These are phyloP conservation scores for Capitulum mitella DNA, from an alignment of 2,888 invertebrate genomes.

Conservation along the genomic window DNA sequence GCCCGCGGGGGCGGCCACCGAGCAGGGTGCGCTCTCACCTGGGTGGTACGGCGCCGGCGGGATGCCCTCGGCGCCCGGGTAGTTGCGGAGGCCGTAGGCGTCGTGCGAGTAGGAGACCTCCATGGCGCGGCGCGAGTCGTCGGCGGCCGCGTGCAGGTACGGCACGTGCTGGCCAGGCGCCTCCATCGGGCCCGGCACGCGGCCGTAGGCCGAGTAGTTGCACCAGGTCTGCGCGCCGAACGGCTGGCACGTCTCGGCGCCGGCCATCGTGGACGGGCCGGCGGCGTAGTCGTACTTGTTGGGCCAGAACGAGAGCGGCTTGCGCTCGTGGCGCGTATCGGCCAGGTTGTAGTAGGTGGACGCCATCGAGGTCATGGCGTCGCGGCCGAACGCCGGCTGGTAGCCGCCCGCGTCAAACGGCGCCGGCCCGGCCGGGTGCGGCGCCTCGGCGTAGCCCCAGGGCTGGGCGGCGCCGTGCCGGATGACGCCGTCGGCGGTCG, in stretches of 20 bases:
- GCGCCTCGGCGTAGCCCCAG: constrained; percentile 56
- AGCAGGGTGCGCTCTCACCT: constrained; percentile 53
- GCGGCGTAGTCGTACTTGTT: constrained; percentile 42
- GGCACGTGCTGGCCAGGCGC: constrained; percentile 37
- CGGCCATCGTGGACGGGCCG: constrained; percentile 43
- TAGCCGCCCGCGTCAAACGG: constrained; percentile 52
- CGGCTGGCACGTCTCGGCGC: constrained; percentile 37
- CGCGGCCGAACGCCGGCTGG: constrained; percentile 46
- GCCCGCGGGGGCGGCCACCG: not conserved
- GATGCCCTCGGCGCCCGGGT: constrained; percentile 61
- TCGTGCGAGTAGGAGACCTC: constrained; percentile 60
- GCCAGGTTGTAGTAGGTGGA: constrained; percentile 70
- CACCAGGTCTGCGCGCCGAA: constrained; percentile 60
- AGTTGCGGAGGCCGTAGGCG: constrained; percentile 65
- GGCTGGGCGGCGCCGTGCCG: constrained; percentile 51
- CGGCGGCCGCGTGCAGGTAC: constrained; percentile 37
- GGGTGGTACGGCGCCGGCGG: constrained; percentile 69
- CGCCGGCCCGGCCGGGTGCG: constrained; percentile 47
- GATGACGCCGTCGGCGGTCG: constrained; percentile 63
- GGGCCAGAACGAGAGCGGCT: constrained; percentile 61
- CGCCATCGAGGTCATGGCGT: constrained; percentile 47
- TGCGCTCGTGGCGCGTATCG: constrained; percentile 51
- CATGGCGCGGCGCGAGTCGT: constrained; percentile 42
- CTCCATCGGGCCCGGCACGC: constrained; percentile 37
- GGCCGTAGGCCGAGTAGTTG: constrained; percentile 57